A percentile compares a stretch with the other conserved stretches of the same genome.
Conservation (phyloP, 2,113 vertebrate species). For the Rattus norvegicus region GRCr8 NC_086029.1:35657001-35657500, state of each 20-base stretch:
- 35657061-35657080: not conserved
- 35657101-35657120: not conserved
- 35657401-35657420: constrained; percentile 66
- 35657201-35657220: not conserved
- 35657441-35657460: constrained; percentile 68
- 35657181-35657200: not conserved
- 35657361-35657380: constrained; percentile 65
- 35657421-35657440: constrained; percentile 66
- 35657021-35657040: not conserved
- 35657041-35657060: not conserved
- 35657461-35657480: constrained; percentile 35
- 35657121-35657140: not conserved
- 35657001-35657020: not conserved
- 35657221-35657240: not conserved
- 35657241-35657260: not conserved
- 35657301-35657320: not conserved
- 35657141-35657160: not conserved
- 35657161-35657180: not conserved
- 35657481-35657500: not conserved
- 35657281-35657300: fast-evolving
- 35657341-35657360: constrained; percentile 32
- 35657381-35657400: constrained; percentile 67
- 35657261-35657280: not conserved
- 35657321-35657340: not conserved
- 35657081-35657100: not conserved